A percentile compares a stretch with the other conserved stretches of the same genome.
Conservation (phyloP, 1,140 invertebrate genomes). For the Trialeurodes vaporariorum region DNA sequence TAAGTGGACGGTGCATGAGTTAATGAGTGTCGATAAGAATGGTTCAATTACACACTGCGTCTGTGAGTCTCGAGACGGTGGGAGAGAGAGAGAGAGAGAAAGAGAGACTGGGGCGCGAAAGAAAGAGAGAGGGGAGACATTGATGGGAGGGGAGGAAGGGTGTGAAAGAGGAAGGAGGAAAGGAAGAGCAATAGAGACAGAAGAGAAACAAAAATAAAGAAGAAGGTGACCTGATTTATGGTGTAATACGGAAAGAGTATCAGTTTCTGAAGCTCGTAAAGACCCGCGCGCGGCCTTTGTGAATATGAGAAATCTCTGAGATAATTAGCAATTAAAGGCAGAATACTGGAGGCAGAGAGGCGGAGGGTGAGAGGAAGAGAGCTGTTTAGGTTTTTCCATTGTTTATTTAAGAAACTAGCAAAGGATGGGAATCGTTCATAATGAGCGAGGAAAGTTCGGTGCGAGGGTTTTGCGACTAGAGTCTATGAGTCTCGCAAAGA, state of each 20-base stretch:
- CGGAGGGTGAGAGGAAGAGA: neutral
- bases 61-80: too few species aligned
- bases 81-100: too few species aligned
- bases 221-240: neutral
- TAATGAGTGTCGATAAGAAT: too few species aligned
- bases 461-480: neutral
- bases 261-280: neutral
- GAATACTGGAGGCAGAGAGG: neutral
- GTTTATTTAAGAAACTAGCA: neutral
- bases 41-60: too few species aligned
- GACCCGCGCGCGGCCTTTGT: neutral
- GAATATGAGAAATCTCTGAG: neutral
- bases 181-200: too few species aligned
- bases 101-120: too few species aligned
- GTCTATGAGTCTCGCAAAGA: too few species aligned
- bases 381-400: neutral
- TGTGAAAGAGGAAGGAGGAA: too few species aligned
- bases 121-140: too few species aligned
- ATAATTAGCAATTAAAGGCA: neutral
- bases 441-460: neutral
- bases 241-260: neutral
- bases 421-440: neutral
- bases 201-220: too few species aligned
- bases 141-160: too few species aligned
- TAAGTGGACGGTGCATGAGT: too few species aligned